phyloP scores from a whole-genome alignment of 2,113 vertebrate genomes.

The Apodemus sylvaticus region DNA sequence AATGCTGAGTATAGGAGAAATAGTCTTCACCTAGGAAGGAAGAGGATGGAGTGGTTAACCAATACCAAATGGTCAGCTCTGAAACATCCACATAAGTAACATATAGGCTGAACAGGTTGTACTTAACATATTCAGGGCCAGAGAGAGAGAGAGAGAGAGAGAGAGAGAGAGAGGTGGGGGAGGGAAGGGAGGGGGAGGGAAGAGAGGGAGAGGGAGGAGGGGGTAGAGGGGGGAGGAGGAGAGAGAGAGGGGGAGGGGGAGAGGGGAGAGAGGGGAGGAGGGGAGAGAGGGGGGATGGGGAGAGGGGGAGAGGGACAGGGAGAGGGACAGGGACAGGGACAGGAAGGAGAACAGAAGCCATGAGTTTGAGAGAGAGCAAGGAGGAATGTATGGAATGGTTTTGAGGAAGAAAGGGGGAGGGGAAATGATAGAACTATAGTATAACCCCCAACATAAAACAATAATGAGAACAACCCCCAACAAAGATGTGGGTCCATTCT shows the following conservation, averaged over 20 bases:
- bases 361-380: too few relatives aligned
- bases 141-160: too few relatives aligned
- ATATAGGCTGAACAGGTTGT: background rate
- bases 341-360: too few relatives aligned
- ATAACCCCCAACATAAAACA: background rate
- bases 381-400: background rate
- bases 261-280: too few relatives aligned
- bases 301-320: too few relatives aligned
- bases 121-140: background rate
- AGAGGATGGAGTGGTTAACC: background rate
- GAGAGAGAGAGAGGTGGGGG: too few relatives aligned
- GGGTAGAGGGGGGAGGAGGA: too few relatives aligned
- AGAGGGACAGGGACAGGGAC: too few relatives aligned
- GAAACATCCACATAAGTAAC: background rate
- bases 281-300: too few relatives aligned
- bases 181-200: too few relatives aligned
- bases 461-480: background rate
- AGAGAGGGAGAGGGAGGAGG: too few relatives aligned
- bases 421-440: background rate
- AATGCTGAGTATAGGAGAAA: background rate
- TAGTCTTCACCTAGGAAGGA: background rate
- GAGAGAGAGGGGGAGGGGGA: too few relatives aligned
- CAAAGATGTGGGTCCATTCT: background rate
- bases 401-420: background rate
- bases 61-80: background rate